Evolutionary conservation across 2,113 vertebrate species (phyloP).

Genomic region (Embiotoca jacksoni): DNA sequence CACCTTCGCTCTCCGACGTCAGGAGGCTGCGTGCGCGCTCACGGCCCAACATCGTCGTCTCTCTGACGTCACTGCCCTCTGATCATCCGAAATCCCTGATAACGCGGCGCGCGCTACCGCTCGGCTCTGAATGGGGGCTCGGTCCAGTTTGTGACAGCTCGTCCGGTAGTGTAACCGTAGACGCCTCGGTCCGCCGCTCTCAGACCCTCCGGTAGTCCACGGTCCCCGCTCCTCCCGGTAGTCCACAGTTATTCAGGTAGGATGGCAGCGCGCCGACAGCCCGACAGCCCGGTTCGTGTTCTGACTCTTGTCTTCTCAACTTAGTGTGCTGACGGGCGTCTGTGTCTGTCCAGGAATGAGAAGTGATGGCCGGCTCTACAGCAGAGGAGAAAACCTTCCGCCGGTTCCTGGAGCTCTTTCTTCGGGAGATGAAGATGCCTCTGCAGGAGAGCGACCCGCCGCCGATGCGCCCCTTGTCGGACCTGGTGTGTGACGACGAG

Average conservation of each 20-base stretch:
- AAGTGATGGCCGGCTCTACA: constrained; percentile 92
- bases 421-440: constrained; percentile 94
- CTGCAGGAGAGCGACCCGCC: constrained; percentile 91
- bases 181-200: constrained; percentile 25
- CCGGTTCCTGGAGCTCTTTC: constrained; percentile 95
- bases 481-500: constrained; percentile 92
- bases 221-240: constrained; percentile 24
- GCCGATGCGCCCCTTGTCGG: constrained; percentile 88
- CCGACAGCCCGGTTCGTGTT: constrained; percentile 31
- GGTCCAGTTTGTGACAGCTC: constrained; percentile 68
- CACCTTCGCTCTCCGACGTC: constrained; percentile 26
- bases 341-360: constrained; percentile 89
- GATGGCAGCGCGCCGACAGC: constrained; percentile 35
- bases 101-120: constrained; percentile 72
- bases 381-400: constrained; percentile 97
- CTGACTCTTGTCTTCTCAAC: constrained; percentile 56
- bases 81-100: constrained; percentile 76
- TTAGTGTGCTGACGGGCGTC: constrained; percentile 66
- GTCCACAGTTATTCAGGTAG: constrained; percentile 50
- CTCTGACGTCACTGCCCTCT: constrained; percentile 69
- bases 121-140: constrained; percentile 71
- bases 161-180: constrained; percentile 37
- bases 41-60: not conserved
- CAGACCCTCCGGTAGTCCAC: constrained; percentile 12
- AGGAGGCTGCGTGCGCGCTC: constrained; percentile 63